Base-by-base conservation (phyloP, 2,888 invertebrate genomes). In the Strigamia transsilvanica region DNA sequence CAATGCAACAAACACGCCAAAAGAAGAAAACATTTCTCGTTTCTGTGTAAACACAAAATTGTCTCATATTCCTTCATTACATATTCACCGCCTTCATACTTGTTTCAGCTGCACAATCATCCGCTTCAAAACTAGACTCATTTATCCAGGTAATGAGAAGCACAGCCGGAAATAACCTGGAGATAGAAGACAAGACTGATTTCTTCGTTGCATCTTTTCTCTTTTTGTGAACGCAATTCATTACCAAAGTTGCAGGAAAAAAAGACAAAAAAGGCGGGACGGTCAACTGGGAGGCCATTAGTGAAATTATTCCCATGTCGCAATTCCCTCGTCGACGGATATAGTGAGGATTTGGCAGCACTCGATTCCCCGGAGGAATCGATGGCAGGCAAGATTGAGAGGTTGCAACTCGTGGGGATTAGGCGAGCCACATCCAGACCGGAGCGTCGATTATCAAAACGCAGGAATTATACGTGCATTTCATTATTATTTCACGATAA, bases 291-390 rank as follows among this genome's bases (percentile, higher is more conserved):
- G 56, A 18, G n/a, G 56, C 56, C 56, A 56, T 56, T 56, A 56
- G 56, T 56, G 56, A 56, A 56, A 56, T 56, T 56, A 56, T 56
- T 56, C 56, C 56, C 56, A 21, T 56, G 56, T 56, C 56, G 56
- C 56, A 56, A 56, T 56, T 9, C 56, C 56, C 56, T 18, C n/a
- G 56, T 56, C 56, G 56, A 56, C 56, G 56, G 56, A 56, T 56
- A 56, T 56, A 18, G 56, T 56, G 56, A 56, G 56, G 56, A 56
- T 56, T 56, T 56, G 21, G 56, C 56, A 56, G 56, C 56, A 18
- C 56, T 56, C 56, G n/a, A 9, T 18, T 18, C n/a, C 56, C 56
- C 56, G 3, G 9, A 56, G 56, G 56, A 56, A 56, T 56, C 56
- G 56, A 56, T 56, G 56, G 18, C 56, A 56, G 56, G 18, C 56